A percentile compares a stretch with the other conserved stretches of the same genome.
Conservation (phyloP, 2,888 invertebrate genomes). For the Platycnemis pennipes region DNA sequence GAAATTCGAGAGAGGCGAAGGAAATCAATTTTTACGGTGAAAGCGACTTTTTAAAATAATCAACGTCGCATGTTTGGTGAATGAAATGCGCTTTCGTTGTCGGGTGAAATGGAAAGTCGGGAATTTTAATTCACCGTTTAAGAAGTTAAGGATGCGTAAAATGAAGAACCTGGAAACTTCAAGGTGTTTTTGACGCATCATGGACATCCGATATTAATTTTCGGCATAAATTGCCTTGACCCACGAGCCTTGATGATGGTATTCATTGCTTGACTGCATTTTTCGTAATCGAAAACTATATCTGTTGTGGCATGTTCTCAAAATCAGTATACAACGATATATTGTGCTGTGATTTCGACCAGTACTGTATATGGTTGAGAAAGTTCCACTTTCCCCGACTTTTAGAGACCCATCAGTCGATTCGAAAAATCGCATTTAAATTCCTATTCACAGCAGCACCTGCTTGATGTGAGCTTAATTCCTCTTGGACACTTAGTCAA, state of each 20-base stretch:
- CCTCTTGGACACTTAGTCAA: no score
- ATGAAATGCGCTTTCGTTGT: conserved; percentile 25
- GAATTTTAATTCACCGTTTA: not conserved
- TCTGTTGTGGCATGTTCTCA: no score
- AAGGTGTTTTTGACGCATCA: not conserved
- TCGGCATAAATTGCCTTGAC: not conserved
- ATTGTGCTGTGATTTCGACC: no score
- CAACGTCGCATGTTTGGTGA: not conserved
- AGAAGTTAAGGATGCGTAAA: not conserved
- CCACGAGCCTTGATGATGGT: not conserved
- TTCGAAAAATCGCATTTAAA: no score
- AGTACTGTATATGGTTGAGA: no score
- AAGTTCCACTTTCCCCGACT: no score
- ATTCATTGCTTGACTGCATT: not conserved
- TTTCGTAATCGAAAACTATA: not conserved
- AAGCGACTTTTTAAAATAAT: not conserved
- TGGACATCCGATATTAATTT: not conserved
- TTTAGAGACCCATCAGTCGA: no score
- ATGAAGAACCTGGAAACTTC: not conserved
- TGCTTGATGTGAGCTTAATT: no score
- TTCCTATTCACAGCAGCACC: no score
- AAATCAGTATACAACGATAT: no score
- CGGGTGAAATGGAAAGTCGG: not conserved
- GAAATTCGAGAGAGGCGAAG: not conserved
- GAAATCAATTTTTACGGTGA: not conserved